These are phyloP conservation scores for Nemotelus nigrinus DNA, from an alignment of 2,888 invertebrate genomes.

Conservation along the genomic window DNA sequence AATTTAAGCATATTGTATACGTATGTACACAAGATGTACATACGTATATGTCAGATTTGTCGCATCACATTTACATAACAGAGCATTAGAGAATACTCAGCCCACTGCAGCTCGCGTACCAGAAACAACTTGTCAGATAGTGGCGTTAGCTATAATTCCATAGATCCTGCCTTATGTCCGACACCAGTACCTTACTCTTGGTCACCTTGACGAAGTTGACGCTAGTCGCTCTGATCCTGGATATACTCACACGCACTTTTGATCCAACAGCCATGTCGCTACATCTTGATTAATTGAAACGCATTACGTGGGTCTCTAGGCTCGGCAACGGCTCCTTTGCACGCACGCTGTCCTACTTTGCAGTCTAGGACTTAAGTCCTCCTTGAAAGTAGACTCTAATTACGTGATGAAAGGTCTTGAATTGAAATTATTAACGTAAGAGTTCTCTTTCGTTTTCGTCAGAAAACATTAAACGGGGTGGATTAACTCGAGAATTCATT, in stretches of 20 bases:
- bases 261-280: constrained; percentile 10
- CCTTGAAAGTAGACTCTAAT: constrained; percentile 29
- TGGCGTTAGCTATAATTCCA: background rate
- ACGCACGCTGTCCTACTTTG: constrained; percentile 42
- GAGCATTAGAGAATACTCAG: constrained; percentile 38
- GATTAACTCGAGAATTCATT: constrained; percentile 12
- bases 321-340: constrained; percentile 48
- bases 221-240: background rate
- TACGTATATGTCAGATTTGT: constrained; percentile 48
- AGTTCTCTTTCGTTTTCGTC: constrained; percentile 11
- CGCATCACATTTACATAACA: constrained; percentile 51
- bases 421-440: constrained; percentile 23
- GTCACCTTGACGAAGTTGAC: background rate
- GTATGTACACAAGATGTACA: constrained; percentile 43
- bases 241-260: background rate
- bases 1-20: constrained; percentile 50
- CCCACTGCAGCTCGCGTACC: constrained; percentile 19
- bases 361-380: background rate
- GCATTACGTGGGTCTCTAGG: constrained; percentile 47
- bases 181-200: background rate
- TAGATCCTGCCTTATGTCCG: background rate
- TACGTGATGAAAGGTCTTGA: constrained; percentile 31
- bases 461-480: background rate
- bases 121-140: background rate
- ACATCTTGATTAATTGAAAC: constrained; percentile 50